Base-by-base conservation (phyloP, 2,888 invertebrate genomes). In the Bellardia pandia region DNA sequence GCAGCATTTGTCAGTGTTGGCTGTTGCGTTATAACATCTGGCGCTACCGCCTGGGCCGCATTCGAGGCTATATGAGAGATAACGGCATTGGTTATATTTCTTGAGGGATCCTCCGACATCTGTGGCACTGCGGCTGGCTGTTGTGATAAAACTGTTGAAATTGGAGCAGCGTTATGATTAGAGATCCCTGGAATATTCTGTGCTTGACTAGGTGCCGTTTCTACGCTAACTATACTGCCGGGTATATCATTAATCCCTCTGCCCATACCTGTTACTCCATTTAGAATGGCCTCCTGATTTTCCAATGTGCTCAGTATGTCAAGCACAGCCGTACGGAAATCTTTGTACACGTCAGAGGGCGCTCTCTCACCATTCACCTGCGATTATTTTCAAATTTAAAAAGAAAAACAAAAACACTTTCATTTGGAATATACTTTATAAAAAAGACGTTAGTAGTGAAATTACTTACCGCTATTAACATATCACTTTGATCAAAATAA, bases 311-410 rank as follows among this genome's bases (percentile, higher is more conserved):
- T 96, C 30, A 98, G 94, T 90, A 97, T 96, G 91, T 96, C 95
- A 89, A 97, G 95, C 9, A 97, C 96, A 3, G 97, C 96, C 11
- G 96, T 95, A 75, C 97, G 95, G 93, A 98, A 98, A 93, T 98
- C 98, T 91, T 96, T 96, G 94, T 97, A 98, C 11, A 98, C 98
- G 91, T 98, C 97, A 51, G 96, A 95, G 0, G 98, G 98, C 90
- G 97, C 96, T 77, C 98, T 94, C 93, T 98, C 98, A 8, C 98
- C 98, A 91, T 98, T 97, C 16, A 98, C 96, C 97, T 98, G 56
- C 0, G 51, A 74, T 37, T 51, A 0, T 30, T 23, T 40, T 42
- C 6, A 53, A 56, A 40, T 40, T 11, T 23, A 23, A 53, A 51
- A 14, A 53, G 30, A 48, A n/a, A 53, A 56, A 56, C 8, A 23